Conservation (phyloP, 2,113 vertebrate species). For the Fulmarus glacialis region DNA sequence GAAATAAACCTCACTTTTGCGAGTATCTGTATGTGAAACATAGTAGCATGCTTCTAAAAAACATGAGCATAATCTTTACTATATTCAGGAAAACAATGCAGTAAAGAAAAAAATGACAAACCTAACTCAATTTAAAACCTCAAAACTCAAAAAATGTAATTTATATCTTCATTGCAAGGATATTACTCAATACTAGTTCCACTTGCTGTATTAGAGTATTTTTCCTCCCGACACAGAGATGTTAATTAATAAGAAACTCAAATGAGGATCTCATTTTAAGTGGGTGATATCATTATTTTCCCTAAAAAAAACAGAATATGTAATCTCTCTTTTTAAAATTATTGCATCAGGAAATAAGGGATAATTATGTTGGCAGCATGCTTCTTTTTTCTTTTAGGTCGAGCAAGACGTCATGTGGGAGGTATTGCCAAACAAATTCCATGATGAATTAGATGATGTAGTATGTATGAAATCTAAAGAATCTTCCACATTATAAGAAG, state of each 20-base stretch:
- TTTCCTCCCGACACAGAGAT: neutral
- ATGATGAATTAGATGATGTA: constrained; percentile 1
- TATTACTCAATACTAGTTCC: neutral
- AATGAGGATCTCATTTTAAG: neutral
- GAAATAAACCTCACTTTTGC: neutral
- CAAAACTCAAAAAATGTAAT: neutral
- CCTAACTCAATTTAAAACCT: neutral
- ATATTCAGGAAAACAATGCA: neutral
- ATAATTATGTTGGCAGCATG: constrained; percentile 36
- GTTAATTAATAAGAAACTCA: neutral
- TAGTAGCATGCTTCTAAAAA: neutral
- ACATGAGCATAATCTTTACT: neutral
- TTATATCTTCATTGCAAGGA: neutral
- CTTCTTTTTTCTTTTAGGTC: constrained; percentile 16
- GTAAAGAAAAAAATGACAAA: neutral
- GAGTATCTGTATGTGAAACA: neutral
- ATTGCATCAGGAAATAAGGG: constrained; percentile 44
- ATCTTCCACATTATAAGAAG: neutral
- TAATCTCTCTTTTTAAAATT: neutral
- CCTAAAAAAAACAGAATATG: neutral
- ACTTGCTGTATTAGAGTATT: neutral
- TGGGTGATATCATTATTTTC: constrained; percentile 27
- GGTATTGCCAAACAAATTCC: constrained; percentile 36
- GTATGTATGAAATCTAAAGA: neutral
- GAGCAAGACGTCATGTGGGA: constrained; percentile 8